These are phyloP conservation scores for Hydrolagus affinis DNA, from an alignment of 2,113 vertebrate species.

Conservation along the genomic window DNA sequence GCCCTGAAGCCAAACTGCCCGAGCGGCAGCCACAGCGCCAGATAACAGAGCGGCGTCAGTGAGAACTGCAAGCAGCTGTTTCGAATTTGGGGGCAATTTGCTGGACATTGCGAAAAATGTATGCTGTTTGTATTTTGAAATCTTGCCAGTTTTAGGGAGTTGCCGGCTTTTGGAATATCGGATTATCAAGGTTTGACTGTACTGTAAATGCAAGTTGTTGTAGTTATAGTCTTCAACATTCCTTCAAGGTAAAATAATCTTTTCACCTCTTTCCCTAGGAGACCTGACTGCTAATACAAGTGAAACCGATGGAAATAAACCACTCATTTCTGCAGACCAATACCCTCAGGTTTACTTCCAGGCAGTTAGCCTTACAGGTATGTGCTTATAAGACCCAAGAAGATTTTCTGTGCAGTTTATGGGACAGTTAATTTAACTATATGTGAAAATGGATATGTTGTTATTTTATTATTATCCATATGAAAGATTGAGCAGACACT, in stretches of 20 bases:
- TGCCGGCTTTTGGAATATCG: too few relatives aligned
- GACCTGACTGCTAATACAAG: slow-evolving; percentile 9
- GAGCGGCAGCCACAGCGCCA: too few relatives aligned
- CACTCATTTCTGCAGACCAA: slow-evolving; percentile 58
- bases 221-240: too few relatives aligned
- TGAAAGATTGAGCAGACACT: neutral
- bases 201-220: too few relatives aligned
- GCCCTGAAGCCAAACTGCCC: too few relatives aligned
- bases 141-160: too few relatives aligned
- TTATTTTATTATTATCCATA: neutral
- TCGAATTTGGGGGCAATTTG: too few relatives aligned
- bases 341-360: slow-evolving; percentile 81
- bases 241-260: neutral
- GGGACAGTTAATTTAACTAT: neutral
- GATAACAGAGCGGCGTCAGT: too few relatives aligned
- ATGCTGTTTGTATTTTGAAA: too few relatives aligned
- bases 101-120: too few relatives aligned
- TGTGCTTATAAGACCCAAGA: neutral
- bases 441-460: neutral
- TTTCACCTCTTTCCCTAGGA: neutral
- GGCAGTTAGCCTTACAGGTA: slow-evolving; percentile 75
- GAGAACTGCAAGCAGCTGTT: too few relatives aligned
- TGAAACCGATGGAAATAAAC: slow-evolving; percentile 15
- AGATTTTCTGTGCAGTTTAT: neutral
- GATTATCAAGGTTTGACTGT: too few relatives aligned